Evolutionary conservation across 2,797 vertebrate species (phyloP).

Genomic region (Gallirallus australis): DNA sequence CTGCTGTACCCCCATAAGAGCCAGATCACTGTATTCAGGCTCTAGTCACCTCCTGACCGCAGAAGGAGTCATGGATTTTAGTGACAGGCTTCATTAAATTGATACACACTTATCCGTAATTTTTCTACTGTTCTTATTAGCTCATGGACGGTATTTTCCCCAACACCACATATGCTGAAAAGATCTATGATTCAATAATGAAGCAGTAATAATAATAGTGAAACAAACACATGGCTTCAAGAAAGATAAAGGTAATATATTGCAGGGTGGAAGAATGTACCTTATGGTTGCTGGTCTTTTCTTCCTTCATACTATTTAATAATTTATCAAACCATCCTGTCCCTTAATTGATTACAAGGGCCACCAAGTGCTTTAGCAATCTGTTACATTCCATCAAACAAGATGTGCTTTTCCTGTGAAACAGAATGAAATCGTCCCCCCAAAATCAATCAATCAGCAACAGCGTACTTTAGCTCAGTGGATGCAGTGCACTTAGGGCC

Average conservation of each 20-base stretch:
- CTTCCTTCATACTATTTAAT: conserved; percentile 49
- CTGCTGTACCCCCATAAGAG: background rate
- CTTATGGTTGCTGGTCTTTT: background rate
- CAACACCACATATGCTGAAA: background rate
- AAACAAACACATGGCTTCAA: background rate
- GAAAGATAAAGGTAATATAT: background rate
- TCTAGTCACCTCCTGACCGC: background rate
- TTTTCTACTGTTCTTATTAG: background rate
- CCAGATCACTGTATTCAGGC: background rate
- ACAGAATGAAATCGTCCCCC: conserved; percentile 26
- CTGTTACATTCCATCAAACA: conserved; percentile 23
- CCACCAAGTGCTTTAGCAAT: conserved; percentile 58
- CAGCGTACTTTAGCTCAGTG: background rate
- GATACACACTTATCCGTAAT: background rate
- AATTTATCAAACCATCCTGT: conserved; percentile 59
- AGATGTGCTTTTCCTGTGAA: conserved; percentile 46
- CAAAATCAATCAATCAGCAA: conserved; percentile 49
- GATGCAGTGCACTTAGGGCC: background rate
- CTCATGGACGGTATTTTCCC: background rate
- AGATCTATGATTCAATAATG: background rate
- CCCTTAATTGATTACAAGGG: conserved; percentile 63
- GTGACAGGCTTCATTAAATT: background rate
- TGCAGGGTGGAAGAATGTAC: background rate
- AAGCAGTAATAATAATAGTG: background rate
- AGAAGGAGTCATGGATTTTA: background rate